A percentile compares a stretch with the other conserved stretches of the same genome.
phyloP scores from a whole-genome alignment of 1,140 invertebrate genomes.

The Lamellibrachia luymesi region DNA sequence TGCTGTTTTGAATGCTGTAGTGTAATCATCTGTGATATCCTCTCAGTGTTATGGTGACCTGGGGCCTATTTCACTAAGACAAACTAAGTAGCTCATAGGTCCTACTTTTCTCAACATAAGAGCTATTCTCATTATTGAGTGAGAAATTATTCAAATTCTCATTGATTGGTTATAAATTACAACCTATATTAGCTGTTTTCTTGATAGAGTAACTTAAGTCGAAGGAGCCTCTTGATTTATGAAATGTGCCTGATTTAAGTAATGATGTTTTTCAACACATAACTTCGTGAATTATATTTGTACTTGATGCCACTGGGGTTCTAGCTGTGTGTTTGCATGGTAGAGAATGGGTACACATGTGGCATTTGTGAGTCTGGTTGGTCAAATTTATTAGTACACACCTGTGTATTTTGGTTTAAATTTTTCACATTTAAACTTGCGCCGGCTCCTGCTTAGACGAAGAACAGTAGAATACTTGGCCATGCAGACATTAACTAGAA shows the following conservation, averaged over 20 bases:
- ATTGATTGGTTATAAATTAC: too few species aligned
- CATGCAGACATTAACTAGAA: neutral
- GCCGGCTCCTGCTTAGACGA: neutral
- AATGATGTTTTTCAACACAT: neutral
- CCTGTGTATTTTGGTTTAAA: neutral
- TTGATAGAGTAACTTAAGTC: too few species aligned
- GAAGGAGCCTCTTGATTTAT: too few species aligned
- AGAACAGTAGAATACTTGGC: neutral
- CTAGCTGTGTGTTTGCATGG: neutral
- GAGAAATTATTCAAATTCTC: too few species aligned
- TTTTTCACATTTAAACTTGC: neutral
- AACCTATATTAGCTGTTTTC: too few species aligned
- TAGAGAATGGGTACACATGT: neutral
- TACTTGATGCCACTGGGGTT: neutral
- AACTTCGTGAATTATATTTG: neutral
- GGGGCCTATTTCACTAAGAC: neutral
- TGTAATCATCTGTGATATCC: neutral
- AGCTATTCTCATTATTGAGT: neutral
- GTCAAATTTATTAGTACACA: too few species aligned
- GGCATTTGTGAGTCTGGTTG: neutral
- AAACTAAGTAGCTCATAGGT: neutral
- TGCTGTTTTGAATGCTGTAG: neutral
- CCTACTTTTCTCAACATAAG: neutral
- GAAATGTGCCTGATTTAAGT: neutral
- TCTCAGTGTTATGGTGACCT: neutral